phyloP scores from a whole-genome alignment of 2,797 vertebrate genomes.

The Selene dorsalis region DNA sequence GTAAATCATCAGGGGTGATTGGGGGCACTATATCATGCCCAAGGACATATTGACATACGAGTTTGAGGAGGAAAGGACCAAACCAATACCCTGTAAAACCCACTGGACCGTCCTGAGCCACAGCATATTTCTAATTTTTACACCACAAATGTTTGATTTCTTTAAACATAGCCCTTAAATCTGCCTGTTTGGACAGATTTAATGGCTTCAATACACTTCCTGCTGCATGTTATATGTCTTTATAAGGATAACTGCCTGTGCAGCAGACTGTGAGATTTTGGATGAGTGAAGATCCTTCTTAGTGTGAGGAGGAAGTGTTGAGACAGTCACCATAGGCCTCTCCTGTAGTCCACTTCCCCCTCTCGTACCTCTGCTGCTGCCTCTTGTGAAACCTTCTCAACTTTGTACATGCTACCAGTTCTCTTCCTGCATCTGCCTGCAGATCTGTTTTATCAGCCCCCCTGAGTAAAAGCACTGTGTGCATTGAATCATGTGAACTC shows the following conservation, averaged over 20 bases:
- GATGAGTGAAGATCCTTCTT: constrained; percentile 19
- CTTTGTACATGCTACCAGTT: constrained; percentile 51
- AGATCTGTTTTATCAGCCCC: not conserved
- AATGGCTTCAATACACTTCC: too few species aligned
- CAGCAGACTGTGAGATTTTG: constrained; percentile 4
- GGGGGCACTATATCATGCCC: too few species aligned
- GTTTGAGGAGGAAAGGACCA: too few species aligned
- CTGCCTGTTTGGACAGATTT: not conserved
- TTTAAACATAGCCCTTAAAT: not conserved
- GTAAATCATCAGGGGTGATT: too few species aligned
- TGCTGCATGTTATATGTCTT: not conserved
- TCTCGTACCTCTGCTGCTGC: constrained; percentile 54
- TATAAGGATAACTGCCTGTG: not conserved
- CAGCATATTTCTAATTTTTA: not conserved
- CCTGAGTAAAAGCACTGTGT: not conserved
- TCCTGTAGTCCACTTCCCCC: constrained; percentile 76
- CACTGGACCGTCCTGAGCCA: not conserved
- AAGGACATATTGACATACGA: too few species aligned
- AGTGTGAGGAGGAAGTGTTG: constrained; percentile 73
- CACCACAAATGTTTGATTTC: not conserved
- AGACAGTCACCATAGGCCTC: too few species aligned
- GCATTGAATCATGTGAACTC: not conserved
- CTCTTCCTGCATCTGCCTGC: constrained; percentile 62
- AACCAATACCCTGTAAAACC: too few species aligned
- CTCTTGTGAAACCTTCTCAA: constrained; percentile 77